These are phyloP conservation scores for Lasioglossum albipes DNA, from an alignment of 1,140 invertebrate genomes.

Conservation along the genomic window DNA sequence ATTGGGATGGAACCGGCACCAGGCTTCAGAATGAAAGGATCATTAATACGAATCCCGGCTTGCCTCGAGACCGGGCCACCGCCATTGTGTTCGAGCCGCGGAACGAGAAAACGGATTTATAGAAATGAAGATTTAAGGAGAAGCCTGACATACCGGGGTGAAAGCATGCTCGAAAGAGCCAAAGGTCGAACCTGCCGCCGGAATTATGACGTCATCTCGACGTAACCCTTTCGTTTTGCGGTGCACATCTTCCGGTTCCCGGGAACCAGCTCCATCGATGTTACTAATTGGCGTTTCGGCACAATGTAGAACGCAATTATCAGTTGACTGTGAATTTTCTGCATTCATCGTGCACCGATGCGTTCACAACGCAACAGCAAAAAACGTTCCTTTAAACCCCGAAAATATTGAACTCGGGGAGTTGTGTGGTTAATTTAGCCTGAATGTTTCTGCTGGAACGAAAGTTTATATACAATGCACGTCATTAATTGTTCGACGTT, in stretches of 20 bases:
- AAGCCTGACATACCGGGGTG: slow-evolving; percentile 2
- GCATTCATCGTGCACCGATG: too few species aligned
- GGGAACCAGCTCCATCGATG: not conserved
- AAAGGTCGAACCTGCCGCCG: slow-evolving; percentile 39
- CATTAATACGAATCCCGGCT: slow-evolving; percentile 52
- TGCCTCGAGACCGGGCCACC: slow-evolving; percentile 38
- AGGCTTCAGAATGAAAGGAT: slow-evolving; percentile 1
- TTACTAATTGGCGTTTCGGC: not conserved
- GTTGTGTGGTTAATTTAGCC: too few species aligned
- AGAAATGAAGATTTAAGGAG: slow-evolving; percentile 63
- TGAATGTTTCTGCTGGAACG: not conserved
- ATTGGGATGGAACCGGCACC: not conserved
- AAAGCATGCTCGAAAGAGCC: not conserved
- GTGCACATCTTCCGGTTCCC: not conserved
- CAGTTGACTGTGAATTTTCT: too few species aligned
- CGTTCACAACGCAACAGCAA: too few species aligned
- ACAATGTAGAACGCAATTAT: too few species aligned
- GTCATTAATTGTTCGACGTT: too few species aligned
- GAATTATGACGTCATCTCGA: slow-evolving; percentile 56
- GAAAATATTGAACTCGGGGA: too few species aligned
- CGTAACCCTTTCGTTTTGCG: not conserved
- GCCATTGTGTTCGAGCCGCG: slow-evolving; percentile 62
- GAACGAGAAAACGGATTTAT: slow-evolving; percentile 63
- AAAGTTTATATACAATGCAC: not conserved
- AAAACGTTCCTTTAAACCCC: too few species aligned